Evolutionary conservation across 2,113 vertebrate species (phyloP).

Genomic region (Ciconia maguari): DNA sequence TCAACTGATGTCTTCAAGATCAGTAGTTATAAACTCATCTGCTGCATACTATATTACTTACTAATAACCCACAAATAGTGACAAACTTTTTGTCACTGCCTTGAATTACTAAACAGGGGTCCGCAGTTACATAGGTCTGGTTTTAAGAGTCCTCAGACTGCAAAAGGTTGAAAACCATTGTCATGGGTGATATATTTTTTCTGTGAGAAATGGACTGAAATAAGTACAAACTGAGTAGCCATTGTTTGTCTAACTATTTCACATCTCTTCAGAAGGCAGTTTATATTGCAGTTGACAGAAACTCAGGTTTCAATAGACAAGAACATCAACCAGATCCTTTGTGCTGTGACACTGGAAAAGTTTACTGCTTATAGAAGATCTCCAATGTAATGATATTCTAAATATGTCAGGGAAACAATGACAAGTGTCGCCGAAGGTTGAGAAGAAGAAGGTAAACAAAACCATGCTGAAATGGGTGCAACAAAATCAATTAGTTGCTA

Average conservation of each 20-base stretch:
- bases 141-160: background rate
- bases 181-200: background rate
- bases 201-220: background rate
- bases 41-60: background rate
- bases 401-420: background rate
- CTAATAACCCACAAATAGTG: background rate
- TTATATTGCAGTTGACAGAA: background rate
- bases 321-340: background rate
- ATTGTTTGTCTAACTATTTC: background rate
- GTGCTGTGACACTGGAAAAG: background rate
- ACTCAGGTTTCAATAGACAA: background rate
- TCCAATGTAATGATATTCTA: background rate
- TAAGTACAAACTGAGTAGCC: background rate
- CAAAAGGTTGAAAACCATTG: background rate
- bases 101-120: background rate
- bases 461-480: accelerated
- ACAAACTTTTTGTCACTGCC: background rate
- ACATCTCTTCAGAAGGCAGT: background rate
- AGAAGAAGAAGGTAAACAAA: background rate
- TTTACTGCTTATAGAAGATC: background rate
- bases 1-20: background rate
- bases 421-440: background rate
- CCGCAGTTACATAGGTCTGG: background rate
- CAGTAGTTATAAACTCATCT: background rate
- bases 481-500: background rate